Evolutionary conservation across 2,888 invertebrate species (phyloP), one percentile per base, ranked within the genome.

Genomic region (Helobdella robusta): DNA sequence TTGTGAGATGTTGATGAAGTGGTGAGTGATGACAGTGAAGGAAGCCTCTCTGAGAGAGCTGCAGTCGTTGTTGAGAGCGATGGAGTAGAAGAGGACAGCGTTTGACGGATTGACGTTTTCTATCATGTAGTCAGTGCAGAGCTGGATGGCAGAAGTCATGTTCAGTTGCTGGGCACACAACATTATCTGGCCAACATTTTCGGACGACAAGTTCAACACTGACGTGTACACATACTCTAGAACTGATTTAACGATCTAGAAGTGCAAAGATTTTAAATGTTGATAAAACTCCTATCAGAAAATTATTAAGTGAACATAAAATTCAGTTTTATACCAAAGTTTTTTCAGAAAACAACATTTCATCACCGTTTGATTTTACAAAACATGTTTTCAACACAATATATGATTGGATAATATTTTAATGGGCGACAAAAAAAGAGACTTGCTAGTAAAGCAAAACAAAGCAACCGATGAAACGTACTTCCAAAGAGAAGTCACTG

Each of bases 401-500:
- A n/a, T n/a, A n/a, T n/a, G n/a, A n/a, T n/a, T n/a, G n/a, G n/a
- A n/a, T n/a, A n/a, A n/a, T n/a, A n/a, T n/a, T n/a, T n/a, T n/a
- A n/a, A n/a, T n/a, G n/a, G n/a, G n/a, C n/a, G n/a, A n/a, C n/a
- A n/a, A n/a, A n/a, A n/a, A n/a, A n/a, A n/a, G n/a, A n/a, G n/a
- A n/a, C n/a, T n/a, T n/a, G n/a, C n/a, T n/a, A n/a, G n/a, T n/a
- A n/a, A n/a, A n/a, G n/a, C n/a, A n/a, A n/a, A n/a, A n/a, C n/a
- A n/a, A n/a, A n/a, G n/a, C n/a, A n/a, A n/a, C n/a, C n/a, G n/a
- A n/a, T n/a, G n/a, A n/a, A n/a, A n/a, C n/a, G n/a, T n/a, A n/a
- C n/a, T n/a, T 62, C 62, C 50, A 48, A 48, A 2, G 28, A 50
- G 48, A 62, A 62, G 62, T 62, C 62, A 23, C 48, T 50, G 18